Percentiles rank a stretch among this genome's conserved stretches.
These are phyloP conservation scores for Lasioglossum figueresi DNA, from an alignment of 2,888 invertebrate species.

Conservation along the genomic window DNA sequence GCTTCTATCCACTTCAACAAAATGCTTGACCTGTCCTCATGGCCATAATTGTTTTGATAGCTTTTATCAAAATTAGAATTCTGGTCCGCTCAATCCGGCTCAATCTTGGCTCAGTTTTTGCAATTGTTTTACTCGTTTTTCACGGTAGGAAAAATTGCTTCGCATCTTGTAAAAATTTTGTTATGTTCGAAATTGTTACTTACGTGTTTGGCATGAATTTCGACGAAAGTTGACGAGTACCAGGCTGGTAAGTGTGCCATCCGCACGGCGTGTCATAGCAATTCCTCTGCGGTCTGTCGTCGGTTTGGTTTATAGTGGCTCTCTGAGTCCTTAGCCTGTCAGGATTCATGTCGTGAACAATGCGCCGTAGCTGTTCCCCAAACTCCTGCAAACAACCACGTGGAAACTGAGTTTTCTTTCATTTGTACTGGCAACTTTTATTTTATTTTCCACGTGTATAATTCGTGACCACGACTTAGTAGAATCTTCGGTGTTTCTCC, in stretches of 20 bases:
- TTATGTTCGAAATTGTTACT: constrained; percentile 74
- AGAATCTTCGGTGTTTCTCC: background rate
- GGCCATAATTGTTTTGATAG: background rate
- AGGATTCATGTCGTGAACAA: constrained; percentile 58
- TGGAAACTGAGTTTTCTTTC: background rate
- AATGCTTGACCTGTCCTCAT: background rate
- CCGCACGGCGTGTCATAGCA: constrained; percentile 85
- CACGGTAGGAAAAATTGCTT: background rate
- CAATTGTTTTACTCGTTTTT: background rate
- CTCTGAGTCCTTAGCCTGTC: constrained; percentile 68
- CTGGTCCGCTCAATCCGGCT: background rate
- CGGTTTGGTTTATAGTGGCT: constrained; percentile 64
- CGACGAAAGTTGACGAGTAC: constrained; percentile 83
- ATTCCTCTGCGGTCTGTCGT: constrained; percentile 56
- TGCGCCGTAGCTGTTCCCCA: constrained; percentile 65
- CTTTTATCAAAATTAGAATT: background rate
- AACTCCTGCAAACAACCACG: constrained; percentile 65
- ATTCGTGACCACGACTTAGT: background rate
- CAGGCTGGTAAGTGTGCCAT: constrained; percentile 86
- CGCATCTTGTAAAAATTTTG: background rate
- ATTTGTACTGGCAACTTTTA: background rate
- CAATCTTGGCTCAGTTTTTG: background rate
- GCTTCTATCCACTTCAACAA: background rate
- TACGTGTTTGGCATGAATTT: constrained; percentile 87
- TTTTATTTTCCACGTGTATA: background rate